Evolutionary conservation across 1,140 invertebrate species (phyloP).

Genomic region (Drosophila setifemur): DNA sequence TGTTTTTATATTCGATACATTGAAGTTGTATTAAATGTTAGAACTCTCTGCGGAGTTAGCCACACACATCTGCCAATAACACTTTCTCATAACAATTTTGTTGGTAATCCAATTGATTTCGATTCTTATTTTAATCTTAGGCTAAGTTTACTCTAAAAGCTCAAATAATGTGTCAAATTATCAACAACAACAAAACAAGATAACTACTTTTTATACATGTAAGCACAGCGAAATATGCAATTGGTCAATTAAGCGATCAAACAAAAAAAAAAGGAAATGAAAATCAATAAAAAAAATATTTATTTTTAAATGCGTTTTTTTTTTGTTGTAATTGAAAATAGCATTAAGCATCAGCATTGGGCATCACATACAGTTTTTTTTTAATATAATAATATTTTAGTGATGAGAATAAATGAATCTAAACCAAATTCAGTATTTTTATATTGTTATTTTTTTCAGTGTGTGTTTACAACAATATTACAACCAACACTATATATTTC

Average conservation of each 20-base stretch:
- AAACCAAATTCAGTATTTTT: no score
- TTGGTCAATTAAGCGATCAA: constrained; percentile 6
- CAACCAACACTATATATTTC: no score
- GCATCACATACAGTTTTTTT: no score
- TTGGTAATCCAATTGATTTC: neutral
- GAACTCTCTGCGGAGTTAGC: no score
- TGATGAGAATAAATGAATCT: no score
- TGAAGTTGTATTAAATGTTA: no score
- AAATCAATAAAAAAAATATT: constrained; percentile 34
- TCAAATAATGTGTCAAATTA: constrained; percentile 17
- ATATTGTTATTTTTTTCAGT: no score
- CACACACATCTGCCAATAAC: neutral
- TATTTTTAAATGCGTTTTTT: constrained; percentile 9
- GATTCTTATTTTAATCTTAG: constrained; percentile 8
- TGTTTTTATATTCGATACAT: no score
- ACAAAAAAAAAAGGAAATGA: neutral
- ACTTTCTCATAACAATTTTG: constrained; percentile 12
- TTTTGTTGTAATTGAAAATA: no score
- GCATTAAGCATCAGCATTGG: no score
- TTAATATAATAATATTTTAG: no score
- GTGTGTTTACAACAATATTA: no score
- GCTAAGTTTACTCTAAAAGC: constrained; percentile 6
- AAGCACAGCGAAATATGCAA: constrained; percentile 16
- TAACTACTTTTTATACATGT: constrained; percentile 12
- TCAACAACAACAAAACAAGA: neutral